Conservation (phyloP, 2,113 vertebrate species). For the Ptyas mucosa region DNA sequence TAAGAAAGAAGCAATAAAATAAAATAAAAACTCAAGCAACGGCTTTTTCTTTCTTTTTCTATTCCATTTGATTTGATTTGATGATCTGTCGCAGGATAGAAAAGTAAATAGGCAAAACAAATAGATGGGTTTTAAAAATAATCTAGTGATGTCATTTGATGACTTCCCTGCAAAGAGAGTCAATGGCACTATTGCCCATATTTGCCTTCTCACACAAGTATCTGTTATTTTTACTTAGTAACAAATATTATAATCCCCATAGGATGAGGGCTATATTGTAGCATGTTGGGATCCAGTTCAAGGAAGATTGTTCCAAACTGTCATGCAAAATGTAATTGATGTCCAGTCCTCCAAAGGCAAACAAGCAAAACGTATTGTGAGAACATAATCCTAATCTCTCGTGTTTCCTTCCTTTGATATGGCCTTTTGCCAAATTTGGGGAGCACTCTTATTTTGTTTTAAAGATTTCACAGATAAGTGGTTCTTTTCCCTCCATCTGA, state of each 20-base stretch:
- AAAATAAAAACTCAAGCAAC: conserved; percentile 8
- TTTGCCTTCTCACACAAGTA: neutral
- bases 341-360: neutral
- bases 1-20: conserved; percentile 63
- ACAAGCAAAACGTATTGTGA: neutral
- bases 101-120: neutral
- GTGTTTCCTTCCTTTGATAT: neutral
- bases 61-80: neutral
- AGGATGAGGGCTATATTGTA: neutral
- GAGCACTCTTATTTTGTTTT: neutral
- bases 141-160: neutral
- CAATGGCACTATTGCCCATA: neutral
- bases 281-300: too few relatives aligned
- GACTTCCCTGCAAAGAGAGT: neutral
- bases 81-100: neutral
- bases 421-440: neutral
- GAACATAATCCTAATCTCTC: neutral
- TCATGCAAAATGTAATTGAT: neutral
- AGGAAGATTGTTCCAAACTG: neutral
- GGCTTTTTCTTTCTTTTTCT: neutral
- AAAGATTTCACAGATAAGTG: neutral
- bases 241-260: neutral
- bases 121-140: neutral
- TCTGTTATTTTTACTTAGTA: neutral
- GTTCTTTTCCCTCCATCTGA: neutral